phyloP scores from a whole-genome alignment of 2,888 invertebrate species.

The Nemotelus pantherinus region DNA sequence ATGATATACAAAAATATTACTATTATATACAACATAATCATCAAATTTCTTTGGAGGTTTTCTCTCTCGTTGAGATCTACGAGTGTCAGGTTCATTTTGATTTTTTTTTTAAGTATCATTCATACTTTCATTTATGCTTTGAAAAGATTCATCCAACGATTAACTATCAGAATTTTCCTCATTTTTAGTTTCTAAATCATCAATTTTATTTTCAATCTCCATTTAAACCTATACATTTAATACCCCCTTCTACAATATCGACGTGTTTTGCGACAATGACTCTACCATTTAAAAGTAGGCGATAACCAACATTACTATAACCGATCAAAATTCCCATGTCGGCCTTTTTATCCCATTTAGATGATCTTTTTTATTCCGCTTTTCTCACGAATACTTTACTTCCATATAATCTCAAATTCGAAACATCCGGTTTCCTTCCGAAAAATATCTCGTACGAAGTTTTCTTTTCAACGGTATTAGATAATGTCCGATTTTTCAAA shows the following conservation, averaged over 20 bases:
- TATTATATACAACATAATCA: conserved; percentile 46
- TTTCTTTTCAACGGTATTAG: conserved; percentile 44
- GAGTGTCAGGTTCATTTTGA: conserved; percentile 31
- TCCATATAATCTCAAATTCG: conserved; percentile 41
- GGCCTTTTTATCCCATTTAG: conserved; percentile 44
- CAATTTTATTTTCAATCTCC: conserved; percentile 33
- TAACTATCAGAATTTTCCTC: conserved; percentile 47
- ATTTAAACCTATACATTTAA: conserved; percentile 50
- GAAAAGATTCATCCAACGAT: conserved; percentile 36
- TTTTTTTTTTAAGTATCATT: neutral
- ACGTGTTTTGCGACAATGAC: conserved; percentile 40
- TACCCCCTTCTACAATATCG: conserved; percentile 28
- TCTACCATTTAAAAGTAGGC: conserved; percentile 41
- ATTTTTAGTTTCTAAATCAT: conserved; percentile 44
- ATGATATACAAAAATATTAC: conserved; percentile 54
- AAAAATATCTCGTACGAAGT: conserved; percentile 40
- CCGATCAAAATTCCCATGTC: conserved; percentile 43
- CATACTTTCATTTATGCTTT: conserved; percentile 37
- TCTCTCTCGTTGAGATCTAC: conserved; percentile 43
- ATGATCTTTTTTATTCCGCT: conserved; percentile 26
- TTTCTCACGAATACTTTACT: conserved; percentile 42
- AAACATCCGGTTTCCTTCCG: conserved; percentile 30
- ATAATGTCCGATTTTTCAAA: conserved; percentile 47
- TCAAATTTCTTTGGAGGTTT: conserved; percentile 50
- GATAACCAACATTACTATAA: conserved; percentile 34